phyloP scores from a whole-genome alignment of 2,888 invertebrate genomes.

The Drosophila rellima region DNA sequence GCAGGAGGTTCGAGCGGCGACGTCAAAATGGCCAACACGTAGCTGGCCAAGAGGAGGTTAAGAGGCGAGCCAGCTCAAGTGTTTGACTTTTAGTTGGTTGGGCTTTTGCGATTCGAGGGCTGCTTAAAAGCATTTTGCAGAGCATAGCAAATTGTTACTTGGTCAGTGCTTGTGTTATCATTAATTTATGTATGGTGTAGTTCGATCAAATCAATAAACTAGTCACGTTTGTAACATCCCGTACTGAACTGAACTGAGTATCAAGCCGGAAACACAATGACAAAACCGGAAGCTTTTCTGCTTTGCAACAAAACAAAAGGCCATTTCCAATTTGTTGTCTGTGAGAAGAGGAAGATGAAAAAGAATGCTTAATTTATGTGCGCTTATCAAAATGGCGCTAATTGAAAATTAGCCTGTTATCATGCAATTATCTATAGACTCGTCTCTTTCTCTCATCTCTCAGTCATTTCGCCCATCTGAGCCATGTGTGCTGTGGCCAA shows the following conservation, averaged over 20 bases:
- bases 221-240: constrained; percentile 66
- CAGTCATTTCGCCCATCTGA: constrained; percentile 9
- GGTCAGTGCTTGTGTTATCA: constrained; percentile 66
- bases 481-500: constrained; percentile 34
- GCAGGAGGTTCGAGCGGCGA: constrained; percentile 61
- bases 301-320: constrained; percentile 61
- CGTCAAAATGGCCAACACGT: constrained; percentile 79
- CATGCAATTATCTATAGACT: constrained; percentile 73
- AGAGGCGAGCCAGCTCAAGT: constrained; percentile 43
- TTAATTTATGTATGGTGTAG: constrained; percentile 74
- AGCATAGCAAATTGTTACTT: constrained; percentile 78
- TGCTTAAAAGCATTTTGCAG: constrained; percentile 71
- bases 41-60: constrained; percentile 16
- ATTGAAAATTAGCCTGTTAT: constrained; percentile 81
- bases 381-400: constrained; percentile 79
- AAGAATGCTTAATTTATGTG: constrained; percentile 79
- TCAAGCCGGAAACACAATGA: constrained; percentile 56
- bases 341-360: constrained; percentile 12
- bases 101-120: constrained; percentile 17
- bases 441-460: constrained; percentile 21
- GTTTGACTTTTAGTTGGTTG: constrained; percentile 74
- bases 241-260: constrained; percentile 13
- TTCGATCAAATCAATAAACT: constrained; percentile 71
- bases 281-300: constrained; percentile 56
- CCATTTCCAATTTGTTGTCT: constrained; percentile 66